phyloP scores from a whole-genome alignment of 2,888 invertebrate species.

The Nezara viridula region DNA sequence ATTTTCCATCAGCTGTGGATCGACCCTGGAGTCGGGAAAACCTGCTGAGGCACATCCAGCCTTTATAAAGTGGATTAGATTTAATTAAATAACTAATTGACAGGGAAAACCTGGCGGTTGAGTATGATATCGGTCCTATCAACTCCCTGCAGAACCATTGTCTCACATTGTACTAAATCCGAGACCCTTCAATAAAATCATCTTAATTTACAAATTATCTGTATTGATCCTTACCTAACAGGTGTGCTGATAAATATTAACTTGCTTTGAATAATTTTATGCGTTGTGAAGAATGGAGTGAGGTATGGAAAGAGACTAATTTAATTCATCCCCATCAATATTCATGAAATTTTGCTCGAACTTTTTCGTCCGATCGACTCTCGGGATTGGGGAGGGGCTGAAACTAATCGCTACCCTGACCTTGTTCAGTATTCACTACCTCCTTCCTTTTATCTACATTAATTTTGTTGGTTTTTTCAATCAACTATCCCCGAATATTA shows the following conservation, averaged over 20 bases:
- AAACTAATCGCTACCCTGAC: neutral
- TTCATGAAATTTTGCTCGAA: neutral
- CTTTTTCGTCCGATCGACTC: neutral
- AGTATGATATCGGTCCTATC: too few species aligned
- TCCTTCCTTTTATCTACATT: neutral
- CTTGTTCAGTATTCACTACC: neutral
- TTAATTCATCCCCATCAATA: neutral
- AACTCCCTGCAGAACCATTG: too few species aligned
- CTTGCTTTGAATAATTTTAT: slow-evolving; percentile 10
- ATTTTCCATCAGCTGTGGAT: too few species aligned
- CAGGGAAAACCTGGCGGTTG: too few species aligned
- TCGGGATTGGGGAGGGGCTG: too few species aligned
- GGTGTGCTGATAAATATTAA: neutral
- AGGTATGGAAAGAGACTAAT: neutral
- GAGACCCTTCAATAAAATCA: too few species aligned
- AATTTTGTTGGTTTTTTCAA: neutral
- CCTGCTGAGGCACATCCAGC: too few species aligned
- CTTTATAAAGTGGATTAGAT: too few species aligned
- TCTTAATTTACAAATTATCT: too few species aligned
- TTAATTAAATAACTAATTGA: too few species aligned
- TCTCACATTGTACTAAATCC: too few species aligned
- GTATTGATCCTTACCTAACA: neutral
- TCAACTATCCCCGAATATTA: neutral
- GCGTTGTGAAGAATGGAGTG: neutral
- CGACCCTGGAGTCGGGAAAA: too few species aligned